These are phyloP conservation scores for Acanthurus lineatus DNA, from an alignment of 2,797 vertebrate genomes.

Conservation along the genomic window DNA sequence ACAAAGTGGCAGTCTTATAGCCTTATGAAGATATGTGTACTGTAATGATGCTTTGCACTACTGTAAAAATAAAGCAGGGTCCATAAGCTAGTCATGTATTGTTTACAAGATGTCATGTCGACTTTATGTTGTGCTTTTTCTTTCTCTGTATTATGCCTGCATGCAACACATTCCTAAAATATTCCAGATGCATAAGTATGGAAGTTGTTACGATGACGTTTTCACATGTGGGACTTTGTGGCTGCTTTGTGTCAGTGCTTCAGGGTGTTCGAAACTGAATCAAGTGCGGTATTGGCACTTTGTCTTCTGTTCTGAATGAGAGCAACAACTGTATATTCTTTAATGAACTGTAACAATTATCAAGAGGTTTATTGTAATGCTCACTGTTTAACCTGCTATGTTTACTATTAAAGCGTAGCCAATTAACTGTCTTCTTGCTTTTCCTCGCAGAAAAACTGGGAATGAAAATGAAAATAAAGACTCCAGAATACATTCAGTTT, in stretches of 20 bases:
- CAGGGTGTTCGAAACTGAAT: slow-evolving; percentile 35
- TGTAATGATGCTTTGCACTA: slow-evolving; percentile 75
- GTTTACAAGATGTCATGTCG: slow-evolving; percentile 65
- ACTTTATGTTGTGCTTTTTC: slow-evolving; percentile 60
- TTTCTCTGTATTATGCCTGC: slow-evolving; percentile 63
- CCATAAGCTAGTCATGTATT: slow-evolving; percentile 57
- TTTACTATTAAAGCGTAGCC: slow-evolving; percentile 74
- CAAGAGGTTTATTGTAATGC: slow-evolving; percentile 63
- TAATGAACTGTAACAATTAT: slow-evolving; percentile 44
- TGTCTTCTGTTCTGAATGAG: slow-evolving; percentile 30
- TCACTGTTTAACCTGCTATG: slow-evolving; percentile 65
- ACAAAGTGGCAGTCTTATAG: slow-evolving; percentile 60
- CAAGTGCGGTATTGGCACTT: slow-evolving; percentile 39
- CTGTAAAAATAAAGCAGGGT: slow-evolving; percentile 57
- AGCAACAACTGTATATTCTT: slow-evolving; percentile 48
- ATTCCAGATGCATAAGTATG: slow-evolving; percentile 51
- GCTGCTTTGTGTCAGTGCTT: slow-evolving; percentile 58
- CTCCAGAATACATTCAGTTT: slow-evolving; percentile 10
- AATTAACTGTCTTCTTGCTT: slow-evolving; percentile 9
- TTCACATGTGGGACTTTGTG: slow-evolving; percentile 38
- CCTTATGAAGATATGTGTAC: slow-evolving; percentile 68
- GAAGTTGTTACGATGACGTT: slow-evolving; percentile 34
- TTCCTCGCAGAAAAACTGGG: not conserved
- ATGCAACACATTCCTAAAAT: slow-evolving; percentile 66
- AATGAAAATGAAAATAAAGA: slow-evolving; percentile 38